Percentiles rank a stretch among this genome's conserved stretches.
phyloP scores from a whole-genome alignment of 1,140 invertebrate genomes.

The Drosophila orosa region DNA sequence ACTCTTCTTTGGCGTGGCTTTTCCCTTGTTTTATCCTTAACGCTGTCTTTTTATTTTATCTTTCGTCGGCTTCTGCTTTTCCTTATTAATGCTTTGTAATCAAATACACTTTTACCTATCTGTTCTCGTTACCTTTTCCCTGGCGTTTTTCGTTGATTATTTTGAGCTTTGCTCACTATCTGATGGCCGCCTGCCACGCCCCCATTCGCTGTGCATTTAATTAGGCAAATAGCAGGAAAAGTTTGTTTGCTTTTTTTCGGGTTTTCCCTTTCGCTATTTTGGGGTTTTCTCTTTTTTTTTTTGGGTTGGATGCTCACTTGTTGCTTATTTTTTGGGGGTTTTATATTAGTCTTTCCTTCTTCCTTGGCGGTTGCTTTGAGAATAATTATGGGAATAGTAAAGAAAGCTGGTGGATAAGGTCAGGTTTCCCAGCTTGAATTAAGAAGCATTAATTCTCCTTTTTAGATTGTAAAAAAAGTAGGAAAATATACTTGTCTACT shows the following conservation, averaged over 20 bases:
- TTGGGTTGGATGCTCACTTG: slow-evolving; percentile 65
- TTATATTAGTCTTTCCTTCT: slow-evolving; percentile 8
- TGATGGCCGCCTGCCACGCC: slow-evolving; percentile 38
- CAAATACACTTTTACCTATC: slow-evolving; percentile 56
- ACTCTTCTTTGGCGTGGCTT: slow-evolving; percentile 28
- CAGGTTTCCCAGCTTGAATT: no score
- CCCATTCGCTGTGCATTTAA: slow-evolving; percentile 64
- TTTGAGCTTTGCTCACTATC: slow-evolving; percentile 48
- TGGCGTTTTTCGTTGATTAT: slow-evolving; percentile 56
- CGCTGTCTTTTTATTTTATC: slow-evolving; percentile 29
- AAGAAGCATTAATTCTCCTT: not conserved
- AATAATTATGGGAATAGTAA: slow-evolving; percentile 31
- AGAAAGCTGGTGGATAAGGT: slow-evolving; percentile 5
- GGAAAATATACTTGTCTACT: no score
- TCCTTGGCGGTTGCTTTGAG: slow-evolving; percentile 16
- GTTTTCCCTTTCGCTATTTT: slow-evolving; percentile 27
- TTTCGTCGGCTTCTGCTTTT: slow-evolving; percentile 19
- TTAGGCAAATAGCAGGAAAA: slow-evolving; percentile 74
- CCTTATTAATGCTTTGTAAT: slow-evolving; percentile 73
- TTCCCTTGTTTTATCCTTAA: slow-evolving; percentile 2
- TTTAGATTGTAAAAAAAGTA: not conserved
- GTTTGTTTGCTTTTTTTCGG: slow-evolving; percentile 41
- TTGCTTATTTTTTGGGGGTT: slow-evolving; percentile 35
- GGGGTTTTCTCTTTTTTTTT: slow-evolving; percentile 29
- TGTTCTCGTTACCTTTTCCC: slow-evolving; percentile 11